phyloP scores from a whole-genome alignment of 64 coral and sea anemone genomes.

The Porites australiensis region DNA sequence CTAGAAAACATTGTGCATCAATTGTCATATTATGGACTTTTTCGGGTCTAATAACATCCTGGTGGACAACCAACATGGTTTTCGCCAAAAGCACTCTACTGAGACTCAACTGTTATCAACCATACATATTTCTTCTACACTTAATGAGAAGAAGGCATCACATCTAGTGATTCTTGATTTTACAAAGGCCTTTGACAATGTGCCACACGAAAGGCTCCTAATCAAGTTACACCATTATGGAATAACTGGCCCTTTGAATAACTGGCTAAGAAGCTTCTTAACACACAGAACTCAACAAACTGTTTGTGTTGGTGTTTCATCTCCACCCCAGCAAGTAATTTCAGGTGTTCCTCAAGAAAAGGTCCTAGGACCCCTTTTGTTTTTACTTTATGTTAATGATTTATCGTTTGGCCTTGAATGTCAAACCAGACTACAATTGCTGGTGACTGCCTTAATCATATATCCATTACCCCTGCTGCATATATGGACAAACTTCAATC shows the following conservation, averaged over 20 bases:
- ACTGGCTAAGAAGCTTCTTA: neutral
- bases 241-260: neutral
- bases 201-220: too few relatives aligned
- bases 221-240: neutral
- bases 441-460: neutral
- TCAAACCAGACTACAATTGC: neutral
- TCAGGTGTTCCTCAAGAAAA: neutral
- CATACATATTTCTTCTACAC: neutral
- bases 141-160: too few relatives aligned
- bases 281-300: neutral
- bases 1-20: constrained; percentile 42
- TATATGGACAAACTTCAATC: too few relatives aligned
- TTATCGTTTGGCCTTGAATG: neutral
- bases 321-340: neutral
- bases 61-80: constrained; percentile 1
- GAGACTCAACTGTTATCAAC: constrained; percentile 36
- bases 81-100: neutral
- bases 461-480: neutral
- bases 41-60: neutral
- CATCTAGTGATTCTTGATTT: too few relatives aligned
- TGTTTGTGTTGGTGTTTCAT: neutral
- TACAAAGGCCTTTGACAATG: too few relatives aligned
- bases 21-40: neutral
- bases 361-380: neutral
- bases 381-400: neutral